These are phyloP conservation scores for Pogonomyrmex californicus DNA, from an alignment of 1,140 invertebrate genomes.

Conservation along the genomic window DNA sequence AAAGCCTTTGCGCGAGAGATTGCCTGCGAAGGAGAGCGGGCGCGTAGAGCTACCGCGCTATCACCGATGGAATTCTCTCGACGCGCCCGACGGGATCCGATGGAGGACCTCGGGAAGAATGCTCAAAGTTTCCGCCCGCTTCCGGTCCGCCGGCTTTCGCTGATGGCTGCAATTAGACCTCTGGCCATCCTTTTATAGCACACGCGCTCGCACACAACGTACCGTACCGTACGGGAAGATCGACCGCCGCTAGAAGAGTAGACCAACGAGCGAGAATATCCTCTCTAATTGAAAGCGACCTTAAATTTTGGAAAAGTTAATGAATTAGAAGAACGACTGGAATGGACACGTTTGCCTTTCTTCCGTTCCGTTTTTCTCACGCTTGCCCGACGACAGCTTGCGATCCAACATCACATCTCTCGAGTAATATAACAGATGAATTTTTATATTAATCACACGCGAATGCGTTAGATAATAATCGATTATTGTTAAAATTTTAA, in stretches of 20 bases:
- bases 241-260: constrained; percentile 1
- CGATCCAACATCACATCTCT: not conserved
- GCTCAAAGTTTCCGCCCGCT: constrained; percentile 59
- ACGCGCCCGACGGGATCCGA: constrained; percentile 40
- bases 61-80: constrained; percentile 48
- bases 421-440: constrained; percentile 30
- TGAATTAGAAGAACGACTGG: constrained; percentile 29
- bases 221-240: constrained; percentile 24
- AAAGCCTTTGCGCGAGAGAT: constrained; percentile 65
- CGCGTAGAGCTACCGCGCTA: constrained; percentile 22
- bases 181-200: constrained; percentile 52
- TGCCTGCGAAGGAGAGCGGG: constrained; percentile 52
- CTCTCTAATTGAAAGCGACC: constrained; percentile 43
- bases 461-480: constrained; percentile 4
- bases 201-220: constrained; percentile 37
- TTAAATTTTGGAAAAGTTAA: constrained; percentile 44
- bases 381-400: not conserved
- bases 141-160: constrained; percentile 53
- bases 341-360: not conserved
- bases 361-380: not conserved
- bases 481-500: constrained; percentile 42
- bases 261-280: constrained; percentile 40
- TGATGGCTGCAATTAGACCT: constrained; percentile 63
- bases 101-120: constrained; percentile 53
- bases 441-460: constrained; percentile 21